phyloP scores from a whole-genome alignment of 2,797 vertebrate species.

The Euthynnus affinis region DNA sequence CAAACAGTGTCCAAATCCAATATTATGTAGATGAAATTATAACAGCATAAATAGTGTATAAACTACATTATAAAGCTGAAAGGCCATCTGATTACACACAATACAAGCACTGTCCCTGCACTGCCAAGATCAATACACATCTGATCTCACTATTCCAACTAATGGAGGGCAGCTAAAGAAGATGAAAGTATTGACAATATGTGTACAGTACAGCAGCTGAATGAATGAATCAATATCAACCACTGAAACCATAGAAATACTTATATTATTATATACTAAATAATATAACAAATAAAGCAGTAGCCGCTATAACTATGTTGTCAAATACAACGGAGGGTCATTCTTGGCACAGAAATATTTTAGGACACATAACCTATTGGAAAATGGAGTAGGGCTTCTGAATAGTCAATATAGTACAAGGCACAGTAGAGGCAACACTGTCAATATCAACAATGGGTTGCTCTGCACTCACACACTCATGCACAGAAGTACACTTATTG shows the following conservation, averaged over 20 bases:
- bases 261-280: background rate
- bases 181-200: slow-evolving; percentile 31
- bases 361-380: slow-evolving; percentile 43
- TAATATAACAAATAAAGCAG: background rate
- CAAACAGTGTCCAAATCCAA: background rate
- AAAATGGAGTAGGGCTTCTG: slow-evolving; percentile 38
- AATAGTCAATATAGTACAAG: slow-evolving; percentile 36
- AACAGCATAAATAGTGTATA: background rate
- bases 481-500: slow-evolving; percentile 17
- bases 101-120: background rate
- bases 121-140: slow-evolving; percentile 57
- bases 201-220: slow-evolving; percentile 14
- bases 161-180: slow-evolving; percentile 47
- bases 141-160: slow-evolving; percentile 31
- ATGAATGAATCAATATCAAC: slow-evolving; percentile 44
- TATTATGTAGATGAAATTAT: background rate
- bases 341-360: slow-evolving; percentile 12
- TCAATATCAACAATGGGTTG: slow-evolving; percentile 26
- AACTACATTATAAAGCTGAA: background rate
- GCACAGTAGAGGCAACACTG: slow-evolving; percentile 19
- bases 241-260: slow-evolving; percentile 18
- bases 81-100: slow-evolving; percentile 5
- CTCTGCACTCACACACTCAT: slow-evolving; percentile 19
- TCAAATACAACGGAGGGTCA: slow-evolving; percentile 2
- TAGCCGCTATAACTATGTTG: background rate